Percentiles rank a stretch among this genome's conserved stretches.
Conservation (phyloP, 2,888 invertebrate species). For the Ectemnius lituratus region DNA sequence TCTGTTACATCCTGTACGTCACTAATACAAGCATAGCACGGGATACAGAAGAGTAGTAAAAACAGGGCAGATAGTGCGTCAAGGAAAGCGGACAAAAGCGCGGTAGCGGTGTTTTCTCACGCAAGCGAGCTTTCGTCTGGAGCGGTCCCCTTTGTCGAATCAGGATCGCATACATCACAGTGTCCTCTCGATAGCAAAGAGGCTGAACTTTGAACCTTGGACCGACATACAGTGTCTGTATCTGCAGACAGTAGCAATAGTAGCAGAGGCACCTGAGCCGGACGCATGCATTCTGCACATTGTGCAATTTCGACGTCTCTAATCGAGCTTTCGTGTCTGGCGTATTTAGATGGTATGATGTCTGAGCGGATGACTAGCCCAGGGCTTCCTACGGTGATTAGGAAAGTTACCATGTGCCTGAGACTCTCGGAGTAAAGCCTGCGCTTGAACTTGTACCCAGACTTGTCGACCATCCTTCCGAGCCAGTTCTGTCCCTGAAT, state of each 20-base stretch:
- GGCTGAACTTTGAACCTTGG: constrained; percentile 30
- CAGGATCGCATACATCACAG: constrained; percentile 24
- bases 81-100: constrained; percentile 4
- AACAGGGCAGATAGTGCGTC: too few species aligned
- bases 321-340: constrained; percentile 71
- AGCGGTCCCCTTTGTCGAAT: constrained; percentile 26
- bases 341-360: constrained; percentile 63
- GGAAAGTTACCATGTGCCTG: constrained; percentile 66
- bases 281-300: constrained; percentile 51
- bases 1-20: too few species aligned
- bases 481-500: constrained; percentile 4
- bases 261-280: background rate
- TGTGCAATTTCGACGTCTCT: constrained; percentile 67
- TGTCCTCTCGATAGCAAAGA: constrained; percentile 29
- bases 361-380: constrained; percentile 64
- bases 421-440: constrained; percentile 56
- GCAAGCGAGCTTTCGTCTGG: constrained; percentile 3
- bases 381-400: constrained; percentile 67
- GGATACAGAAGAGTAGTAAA: too few species aligned
- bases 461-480: constrained; percentile 46
- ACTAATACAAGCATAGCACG: too few species aligned
- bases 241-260: background rate
- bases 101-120: constrained; percentile 10
- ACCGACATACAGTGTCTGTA: constrained; percentile 15
- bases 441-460: constrained; percentile 50